These are phyloP conservation scores for Jordanella pulchra DNA, from an alignment of 2,797 vertebrate species.

Conservation along the genomic window DNA sequence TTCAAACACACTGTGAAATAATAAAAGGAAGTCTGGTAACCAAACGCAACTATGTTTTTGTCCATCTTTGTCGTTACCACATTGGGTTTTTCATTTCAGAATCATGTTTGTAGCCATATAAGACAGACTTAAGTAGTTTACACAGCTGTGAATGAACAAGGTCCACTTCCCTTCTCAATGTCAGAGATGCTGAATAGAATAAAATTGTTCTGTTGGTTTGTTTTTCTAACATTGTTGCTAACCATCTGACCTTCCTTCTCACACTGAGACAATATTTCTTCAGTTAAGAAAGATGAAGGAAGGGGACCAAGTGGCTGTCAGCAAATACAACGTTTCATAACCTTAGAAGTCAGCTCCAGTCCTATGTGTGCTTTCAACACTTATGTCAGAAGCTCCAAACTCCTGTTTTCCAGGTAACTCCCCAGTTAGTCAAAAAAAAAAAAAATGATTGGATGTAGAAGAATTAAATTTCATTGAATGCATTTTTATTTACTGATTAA, in stretches of 20 bases:
- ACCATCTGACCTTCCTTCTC: slow-evolving; percentile 70
- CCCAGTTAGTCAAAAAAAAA: neutral
- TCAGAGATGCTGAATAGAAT: slow-evolving; percentile 56
- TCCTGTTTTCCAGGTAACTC: neutral
- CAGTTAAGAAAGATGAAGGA: slow-evolving; percentile 68
- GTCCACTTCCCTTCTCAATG: slow-evolving; percentile 63
- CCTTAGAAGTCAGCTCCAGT: slow-evolving; percentile 43
- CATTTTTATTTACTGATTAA: neutral
- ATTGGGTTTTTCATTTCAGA: slow-evolving; percentile 71
- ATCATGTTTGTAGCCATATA: slow-evolving; percentile 66
- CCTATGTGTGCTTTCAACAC: slow-evolving; percentile 35
- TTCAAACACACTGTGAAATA: slow-evolving; percentile 75
- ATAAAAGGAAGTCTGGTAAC: slow-evolving; percentile 78
- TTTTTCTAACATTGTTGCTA: slow-evolving; percentile 68
- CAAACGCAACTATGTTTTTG: slow-evolving; percentile 74
- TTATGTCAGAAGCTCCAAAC: slow-evolving; percentile 41
- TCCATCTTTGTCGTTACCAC: slow-evolving; percentile 71
- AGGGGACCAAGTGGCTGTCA: slow-evolving; percentile 63
- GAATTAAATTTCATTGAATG: neutral
- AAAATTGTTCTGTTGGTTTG: slow-evolving; percentile 49
- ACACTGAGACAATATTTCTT: slow-evolving; percentile 73
- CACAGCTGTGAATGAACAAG: slow-evolving; percentile 78
- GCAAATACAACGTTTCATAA: slow-evolving; percentile 60
- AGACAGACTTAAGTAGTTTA: slow-evolving; percentile 80
- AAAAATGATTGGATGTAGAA: no score